phyloP scores from a whole-genome alignment of 2,888 invertebrate genomes.

The Leucozona laternaria region DNA sequence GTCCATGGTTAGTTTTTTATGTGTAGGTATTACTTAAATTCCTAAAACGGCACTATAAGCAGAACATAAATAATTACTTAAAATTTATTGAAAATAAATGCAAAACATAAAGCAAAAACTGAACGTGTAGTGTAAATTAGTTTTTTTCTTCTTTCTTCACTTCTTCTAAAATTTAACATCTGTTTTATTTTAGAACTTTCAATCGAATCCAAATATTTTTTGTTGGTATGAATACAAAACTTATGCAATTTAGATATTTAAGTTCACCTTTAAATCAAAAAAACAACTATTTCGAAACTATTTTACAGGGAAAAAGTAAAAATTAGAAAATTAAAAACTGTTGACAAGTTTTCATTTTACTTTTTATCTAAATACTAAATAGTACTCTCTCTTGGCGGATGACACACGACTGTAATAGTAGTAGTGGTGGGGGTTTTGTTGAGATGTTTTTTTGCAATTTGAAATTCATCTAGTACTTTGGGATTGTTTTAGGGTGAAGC shows the following conservation, averaged over 20 bases:
- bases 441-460: neutral
- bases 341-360: constrained; percentile 68
- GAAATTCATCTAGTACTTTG: constrained; percentile 30
- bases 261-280: constrained; percentile 72
- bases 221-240: constrained; percentile 54
- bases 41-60: constrained; percentile 54
- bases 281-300: constrained; percentile 67
- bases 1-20: constrained; percentile 79
- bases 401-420: constrained; percentile 62
- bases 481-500: neutral
- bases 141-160: constrained; percentile 32
- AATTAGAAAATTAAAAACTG: constrained; percentile 72
- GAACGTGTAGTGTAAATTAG: constrained; percentile 31
- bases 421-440: neutral
- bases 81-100: constrained; percentile 39
- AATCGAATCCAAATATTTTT: constrained; percentile 24
- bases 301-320: constrained; percentile 60
- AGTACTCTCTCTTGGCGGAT: constrained; percentile 62
- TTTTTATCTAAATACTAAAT: constrained; percentile 66
- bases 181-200: constrained; percentile 52
- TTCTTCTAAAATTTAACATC: constrained; percentile 54
- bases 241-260: constrained; percentile 67
- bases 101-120: constrained; percentile 33
- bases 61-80: neutral
- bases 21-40: constrained; percentile 33